Percentiles rank a stretch among this genome's conserved stretches.
These are phyloP conservation scores for Limenitis camilla DNA, from an alignment of 2,888 invertebrate genomes.

Conservation along the genomic window DNA sequence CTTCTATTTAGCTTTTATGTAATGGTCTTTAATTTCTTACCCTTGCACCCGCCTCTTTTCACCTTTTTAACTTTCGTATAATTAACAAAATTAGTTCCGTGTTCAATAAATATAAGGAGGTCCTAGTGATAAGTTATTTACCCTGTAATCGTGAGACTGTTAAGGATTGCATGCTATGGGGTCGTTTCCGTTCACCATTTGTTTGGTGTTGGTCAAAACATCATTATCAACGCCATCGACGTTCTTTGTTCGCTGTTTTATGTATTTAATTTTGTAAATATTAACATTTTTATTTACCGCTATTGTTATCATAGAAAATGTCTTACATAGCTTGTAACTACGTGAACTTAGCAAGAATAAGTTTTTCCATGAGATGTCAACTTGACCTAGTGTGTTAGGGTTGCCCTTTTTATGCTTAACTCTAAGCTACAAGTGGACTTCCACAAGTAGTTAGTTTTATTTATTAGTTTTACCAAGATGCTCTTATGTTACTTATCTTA, in stretches of 20 bases:
- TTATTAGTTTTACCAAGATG: no score
- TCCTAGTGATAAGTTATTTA: slow-evolving; percentile 2
- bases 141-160: not conserved
- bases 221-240: not conserved
- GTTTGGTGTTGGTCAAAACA: not conserved
- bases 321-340: no score
- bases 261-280: no score
- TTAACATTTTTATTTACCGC: no score
- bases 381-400: slow-evolving; percentile 2
- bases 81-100: not conserved
- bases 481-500: no score
- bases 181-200: slow-evolving; percentile 4
- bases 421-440: no score
- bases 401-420: slow-evolving; percentile 4
- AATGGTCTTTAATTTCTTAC: no score
- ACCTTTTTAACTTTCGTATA: no score
- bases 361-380: not conserved
- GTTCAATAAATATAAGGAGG: not conserved
- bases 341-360: not conserved
- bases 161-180: slow-evolving; percentile 1
- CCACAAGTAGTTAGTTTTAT: no score
- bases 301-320: not conserved
- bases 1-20: no score
- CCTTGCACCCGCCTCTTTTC: no score
- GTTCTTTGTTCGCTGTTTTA: no score